These are phyloP conservation scores for Hepsetus odoe DNA, from an alignment of 2,113 vertebrate genomes.

Conservation along the genomic window DNA sequence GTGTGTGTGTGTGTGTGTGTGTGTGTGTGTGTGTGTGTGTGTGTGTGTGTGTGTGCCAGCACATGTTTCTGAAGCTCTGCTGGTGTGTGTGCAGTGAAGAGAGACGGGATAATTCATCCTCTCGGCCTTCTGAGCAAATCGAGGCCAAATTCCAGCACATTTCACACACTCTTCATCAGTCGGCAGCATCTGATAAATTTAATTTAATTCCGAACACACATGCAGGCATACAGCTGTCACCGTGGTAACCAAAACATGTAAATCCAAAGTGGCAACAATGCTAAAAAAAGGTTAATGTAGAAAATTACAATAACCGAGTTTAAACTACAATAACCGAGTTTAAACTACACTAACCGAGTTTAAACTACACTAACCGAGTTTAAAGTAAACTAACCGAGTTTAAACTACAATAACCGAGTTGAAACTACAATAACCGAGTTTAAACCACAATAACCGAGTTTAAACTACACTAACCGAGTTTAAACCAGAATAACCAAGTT, in stretches of 20 bases:
- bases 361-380: too few relatives aligned
- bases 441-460: too few relatives aligned
- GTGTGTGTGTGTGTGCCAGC: conserved; percentile 24
- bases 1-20: conserved; percentile 52
- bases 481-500: too few relatives aligned
- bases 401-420: too few relatives aligned
- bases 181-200: conserved; percentile 20
- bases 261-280: not conserved
- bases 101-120: conserved; percentile 48
- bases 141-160: conserved; percentile 8
- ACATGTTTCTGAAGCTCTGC: conserved; percentile 35
- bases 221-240: not conserved
- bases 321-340: too few relatives aligned
- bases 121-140: conserved; percentile 22
- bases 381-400: too few relatives aligned
- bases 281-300: too few relatives aligned
- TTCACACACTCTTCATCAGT: conserved; percentile 37
- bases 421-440: too few relatives aligned
- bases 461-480: too few relatives aligned
- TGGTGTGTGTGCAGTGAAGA: conserved; percentile 14
- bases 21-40: conserved; percentile 41
- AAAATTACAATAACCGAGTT: too few relatives aligned
- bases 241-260: not conserved
- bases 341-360: too few relatives aligned
- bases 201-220: not conserved